phyloP scores from a whole-genome alignment of 1,140 invertebrate species.

The Drosophila arawakana region DNA sequence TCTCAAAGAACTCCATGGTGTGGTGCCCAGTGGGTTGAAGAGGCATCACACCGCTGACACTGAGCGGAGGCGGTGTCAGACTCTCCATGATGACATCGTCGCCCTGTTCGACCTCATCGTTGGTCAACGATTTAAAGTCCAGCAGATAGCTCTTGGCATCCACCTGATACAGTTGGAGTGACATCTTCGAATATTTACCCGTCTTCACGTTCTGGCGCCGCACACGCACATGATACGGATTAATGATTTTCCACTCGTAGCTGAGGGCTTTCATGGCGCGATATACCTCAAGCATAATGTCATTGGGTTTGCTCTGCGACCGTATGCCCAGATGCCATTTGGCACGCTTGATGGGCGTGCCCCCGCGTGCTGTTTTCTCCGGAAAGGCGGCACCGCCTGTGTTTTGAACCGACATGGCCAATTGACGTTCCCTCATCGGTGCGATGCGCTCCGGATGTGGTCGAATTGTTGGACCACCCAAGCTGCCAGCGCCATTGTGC shows the following conservation, averaged over 20 bases:
- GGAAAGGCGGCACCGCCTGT: slow-evolving; percentile 76
- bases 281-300: slow-evolving; percentile 99
- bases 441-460: slow-evolving; percentile 98
- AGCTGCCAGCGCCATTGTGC: slow-evolving; percentile 25
- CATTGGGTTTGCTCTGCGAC: slow-evolving; percentile 99
- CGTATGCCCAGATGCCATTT: slow-evolving; percentile 99
- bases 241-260: slow-evolving; percentile 99
- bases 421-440: slow-evolving; percentile 88
- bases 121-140: slow-evolving; percentile 98
- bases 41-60: slow-evolving; percentile 79
- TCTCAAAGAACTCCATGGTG: slow-evolving; percentile 99
- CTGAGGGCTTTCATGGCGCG: slow-evolving; percentile 98
- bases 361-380: slow-evolving; percentile 84
- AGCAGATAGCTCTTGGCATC: slow-evolving; percentile 98
- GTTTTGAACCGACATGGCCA: slow-evolving; percentile 76
- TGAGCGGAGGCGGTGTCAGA: slow-evolving; percentile 84
- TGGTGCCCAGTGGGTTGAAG: slow-evolving; percentile 90
- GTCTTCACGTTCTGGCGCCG: slow-evolving; percentile 93
- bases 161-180: slow-evolving; percentile 99
- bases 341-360: slow-evolving; percentile 94
- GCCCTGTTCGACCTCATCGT: slow-evolving; percentile 89
- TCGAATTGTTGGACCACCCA: slow-evolving; percentile 79
- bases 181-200: slow-evolving; percentile 97
- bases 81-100: slow-evolving; percentile 86
- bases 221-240: slow-evolving; percentile 97